Base-by-base conservation (phyloP, 2,888 invertebrate genomes). In the Galerucella calmariensis region DNA sequence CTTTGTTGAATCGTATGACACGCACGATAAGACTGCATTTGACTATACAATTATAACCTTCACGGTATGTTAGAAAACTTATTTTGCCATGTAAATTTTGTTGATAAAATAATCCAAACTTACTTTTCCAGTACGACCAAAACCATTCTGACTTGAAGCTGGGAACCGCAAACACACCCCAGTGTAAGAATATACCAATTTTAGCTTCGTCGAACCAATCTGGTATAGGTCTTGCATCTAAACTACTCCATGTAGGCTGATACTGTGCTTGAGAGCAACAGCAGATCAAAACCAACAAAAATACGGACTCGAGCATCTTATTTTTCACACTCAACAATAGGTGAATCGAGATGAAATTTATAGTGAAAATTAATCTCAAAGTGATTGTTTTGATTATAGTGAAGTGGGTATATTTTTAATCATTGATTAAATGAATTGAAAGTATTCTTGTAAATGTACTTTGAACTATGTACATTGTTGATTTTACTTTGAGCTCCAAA, bases 161-260 rank as follows among this genome's bases (percentile, higher is more conserved):
- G 0, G 97, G 97, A 14, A 97, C 97, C 0, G 95, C 92, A 84
- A 93, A 98, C 0, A 97, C 95, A 1, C 97, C 97, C 96, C 97
- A 97, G 84, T 97, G 97, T 58, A 98, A 88, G 83, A 98, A 97
- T 81, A 98, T 96, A 2, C 97, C 97, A 78, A 96, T 88, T 89
- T 98, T 98, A 0, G 94, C 95, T 70, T 94, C 90, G 84, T 97
- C 97, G 85, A 94, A 98, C 97, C 97, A 98, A 2, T 85, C 77
- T 0, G 97, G 97, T 71, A 97, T 84, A 0, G 95, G 95, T 70
- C 97, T 89, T 14, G 89, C 89, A 83, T 98, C 97, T 81, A 98
- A 88, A 85, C 96, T 96, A 0, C 90, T 88, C 97, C 97, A 98
- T 27, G 89, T 92, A 0, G 97, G 94, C 67, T 89, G 86, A 84